Conservation (phyloP, 2,113 vertebrate genomes). For the Oreochromis niloticus region DNA sequence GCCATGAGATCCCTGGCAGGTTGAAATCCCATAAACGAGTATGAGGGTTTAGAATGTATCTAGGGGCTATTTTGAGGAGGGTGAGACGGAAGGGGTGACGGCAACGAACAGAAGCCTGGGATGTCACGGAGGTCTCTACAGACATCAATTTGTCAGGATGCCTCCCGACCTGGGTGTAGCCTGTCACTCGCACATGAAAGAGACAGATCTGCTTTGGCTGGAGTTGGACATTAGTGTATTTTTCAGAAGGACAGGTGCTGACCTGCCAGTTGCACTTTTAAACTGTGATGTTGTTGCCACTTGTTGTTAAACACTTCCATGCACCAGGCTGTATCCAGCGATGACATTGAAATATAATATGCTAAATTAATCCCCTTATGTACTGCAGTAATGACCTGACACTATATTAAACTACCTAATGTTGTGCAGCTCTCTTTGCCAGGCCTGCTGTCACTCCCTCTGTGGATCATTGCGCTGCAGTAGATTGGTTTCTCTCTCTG, state of each 20-base stretch:
- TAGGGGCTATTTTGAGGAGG: conserved; percentile 42
- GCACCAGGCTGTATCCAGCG: conserved; percentile 11
- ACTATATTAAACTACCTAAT: conserved; percentile 15
- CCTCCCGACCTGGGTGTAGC: conserved; percentile 10
- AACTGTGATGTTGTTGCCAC: conserved; percentile 28
- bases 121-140: conserved; percentile 34
- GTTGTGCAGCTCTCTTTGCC: conserved; percentile 7
- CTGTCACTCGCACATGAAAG: background rate
- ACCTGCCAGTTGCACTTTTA: conserved; percentile 2
- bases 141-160: conserved; percentile 50
- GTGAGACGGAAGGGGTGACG: background rate
- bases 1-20: conserved; percentile 27
- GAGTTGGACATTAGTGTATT: conserved; percentile 17
- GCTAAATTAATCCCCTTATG: conserved; percentile 10
- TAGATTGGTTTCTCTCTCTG: background rate
- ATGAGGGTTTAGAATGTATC: conserved; percentile 3
- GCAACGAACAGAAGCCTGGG: background rate
- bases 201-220: conserved; percentile 12
- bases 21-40: conserved; percentile 31
- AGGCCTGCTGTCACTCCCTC: background rate
- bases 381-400: conserved; percentile 1
- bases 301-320: conserved; percentile 45
- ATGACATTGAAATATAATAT: conserved; percentile 18
- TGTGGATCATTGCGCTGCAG: background rate
- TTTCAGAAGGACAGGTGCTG: conserved; percentile 35